phyloP scores from a whole-genome alignment of 1,140 invertebrate species.

The Caenorhabditis latens region DNA sequence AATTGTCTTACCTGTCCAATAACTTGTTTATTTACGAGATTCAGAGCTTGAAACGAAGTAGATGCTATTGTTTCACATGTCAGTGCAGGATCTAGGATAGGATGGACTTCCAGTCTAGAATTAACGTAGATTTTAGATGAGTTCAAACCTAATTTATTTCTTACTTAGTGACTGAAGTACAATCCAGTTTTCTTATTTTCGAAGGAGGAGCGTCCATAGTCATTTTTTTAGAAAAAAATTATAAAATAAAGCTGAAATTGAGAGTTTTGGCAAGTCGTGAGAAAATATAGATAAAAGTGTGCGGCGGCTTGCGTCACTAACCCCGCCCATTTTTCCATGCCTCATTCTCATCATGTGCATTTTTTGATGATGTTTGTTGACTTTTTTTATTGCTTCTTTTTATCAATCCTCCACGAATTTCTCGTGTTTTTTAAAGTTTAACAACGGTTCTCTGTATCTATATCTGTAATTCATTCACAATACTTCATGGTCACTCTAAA shows the following conservation, averaged over 20 bases:
- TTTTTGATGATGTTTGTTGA: slow-evolving; percentile 26
- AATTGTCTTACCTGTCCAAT: not conserved
- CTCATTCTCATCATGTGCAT: slow-evolving; percentile 21
- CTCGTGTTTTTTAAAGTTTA: too few relatives aligned
- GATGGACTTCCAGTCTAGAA: slow-evolving; percentile 9
- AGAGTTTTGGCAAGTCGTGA: not conserved
- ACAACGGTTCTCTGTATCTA: too few relatives aligned
- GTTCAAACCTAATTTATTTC: not conserved
- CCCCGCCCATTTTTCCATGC: slow-evolving; percentile 39
- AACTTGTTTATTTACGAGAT: slow-evolving; percentile 67
- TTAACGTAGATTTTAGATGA: not conserved
- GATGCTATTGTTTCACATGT: not conserved
- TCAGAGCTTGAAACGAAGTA: slow-evolving; percentile 72
- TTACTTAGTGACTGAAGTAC: not conserved
- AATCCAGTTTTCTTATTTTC: slow-evolving; percentile 27
- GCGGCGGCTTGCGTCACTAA: not conserved
- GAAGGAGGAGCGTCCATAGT: not conserved
- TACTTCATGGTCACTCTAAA: too few relatives aligned
- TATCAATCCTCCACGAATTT: not conserved
- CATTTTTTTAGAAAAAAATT: not conserved
- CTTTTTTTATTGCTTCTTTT: not conserved
- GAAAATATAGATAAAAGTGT: not conserved
- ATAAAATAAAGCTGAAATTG: not conserved
- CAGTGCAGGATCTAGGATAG: not conserved
- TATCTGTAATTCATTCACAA: too few relatives aligned